Evolutionary conservation across 2,113 vertebrate genomes (phyloP).

Genomic region (Apus apus): DNA sequence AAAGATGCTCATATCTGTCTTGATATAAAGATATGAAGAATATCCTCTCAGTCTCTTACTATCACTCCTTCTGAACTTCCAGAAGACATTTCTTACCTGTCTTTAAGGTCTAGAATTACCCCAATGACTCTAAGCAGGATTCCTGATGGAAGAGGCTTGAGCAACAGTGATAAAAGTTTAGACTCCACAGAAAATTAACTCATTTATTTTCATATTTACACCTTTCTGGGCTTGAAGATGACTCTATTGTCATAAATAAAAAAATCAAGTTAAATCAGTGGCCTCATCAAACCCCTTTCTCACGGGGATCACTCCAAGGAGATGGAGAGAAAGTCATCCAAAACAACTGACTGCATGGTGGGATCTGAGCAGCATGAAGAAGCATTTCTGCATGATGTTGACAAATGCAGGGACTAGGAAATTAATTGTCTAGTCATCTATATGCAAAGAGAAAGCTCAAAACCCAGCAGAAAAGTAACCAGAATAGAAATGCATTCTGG

Average conservation of each 20-base stretch:
- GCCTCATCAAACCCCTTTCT: neutral
- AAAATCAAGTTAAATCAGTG: neutral
- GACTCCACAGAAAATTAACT: conserved; percentile 1
- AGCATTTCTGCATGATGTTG: neutral
- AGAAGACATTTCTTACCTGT: conserved; percentile 19
- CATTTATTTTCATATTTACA: conserved; percentile 41
- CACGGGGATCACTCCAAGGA: neutral
- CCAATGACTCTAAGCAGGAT: neutral
- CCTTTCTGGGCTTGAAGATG: neutral
- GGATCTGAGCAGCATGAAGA: neutral
- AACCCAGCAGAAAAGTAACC: neutral
- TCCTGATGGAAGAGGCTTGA: neutral
- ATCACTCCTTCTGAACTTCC: neutral
- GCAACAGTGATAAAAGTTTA: neutral
- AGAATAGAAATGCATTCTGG: neutral
- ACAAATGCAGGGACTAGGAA: neutral
- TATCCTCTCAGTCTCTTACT: neutral
- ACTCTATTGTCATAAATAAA: neutral
- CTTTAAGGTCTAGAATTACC: neutral
- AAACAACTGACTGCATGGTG: neutral
- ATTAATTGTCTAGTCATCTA: neutral
- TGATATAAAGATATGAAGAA: conserved; percentile 6
- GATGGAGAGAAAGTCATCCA: neutral
- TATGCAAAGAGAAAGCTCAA: neutral
- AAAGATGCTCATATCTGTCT: conserved; percentile 20